A percentile compares a stretch with the other conserved stretches of the same genome.
Evolutionary conservation across 1,140 invertebrate genomes (phyloP).

Genomic region (Macrocentrus cingulum): DNA sequence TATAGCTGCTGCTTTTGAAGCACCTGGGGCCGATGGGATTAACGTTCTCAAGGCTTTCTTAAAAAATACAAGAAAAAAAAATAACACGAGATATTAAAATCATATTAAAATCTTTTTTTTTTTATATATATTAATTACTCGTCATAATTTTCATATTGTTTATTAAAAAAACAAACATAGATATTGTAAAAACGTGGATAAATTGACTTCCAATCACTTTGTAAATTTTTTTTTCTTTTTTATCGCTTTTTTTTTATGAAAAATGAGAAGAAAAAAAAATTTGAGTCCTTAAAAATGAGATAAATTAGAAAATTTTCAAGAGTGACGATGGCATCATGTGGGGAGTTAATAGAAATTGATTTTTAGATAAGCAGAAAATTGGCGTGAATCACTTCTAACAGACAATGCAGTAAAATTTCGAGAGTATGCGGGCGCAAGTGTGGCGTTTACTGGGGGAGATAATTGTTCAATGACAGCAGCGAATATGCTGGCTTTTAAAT

Average conservation of each 20-base stretch:
- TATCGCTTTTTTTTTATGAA: too few relatives aligned
- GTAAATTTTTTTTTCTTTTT: too few relatives aligned
- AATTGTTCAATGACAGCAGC: constrained; percentile 35
- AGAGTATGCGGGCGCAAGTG: constrained; percentile 28
- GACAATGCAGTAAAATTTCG: constrained; percentile 13
- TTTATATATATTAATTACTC: too few relatives aligned
- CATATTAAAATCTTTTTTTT: not conserved
- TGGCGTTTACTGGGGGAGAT: constrained; percentile 27
- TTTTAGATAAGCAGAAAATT: constrained; percentile 43
- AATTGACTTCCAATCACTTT: too few relatives aligned
- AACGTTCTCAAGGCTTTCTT: not conserved
- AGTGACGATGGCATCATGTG: constrained; percentile 33
- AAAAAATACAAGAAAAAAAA: not conserved
- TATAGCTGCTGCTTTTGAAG: not conserved
- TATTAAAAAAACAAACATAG: too few relatives aligned
- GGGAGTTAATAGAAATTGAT: constrained; percentile 39
- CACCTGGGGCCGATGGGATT: constrained; percentile 1
- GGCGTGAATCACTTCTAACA: constrained; percentile 41
- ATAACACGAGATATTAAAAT: not conserved
- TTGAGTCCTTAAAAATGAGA: not conserved
- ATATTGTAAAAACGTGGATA: too few relatives aligned
- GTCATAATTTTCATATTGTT: too few relatives aligned
- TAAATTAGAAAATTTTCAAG: constrained; percentile 14
- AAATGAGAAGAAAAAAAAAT: too few relatives aligned
- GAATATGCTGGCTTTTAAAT: constrained; percentile 21